Conservation (phyloP, 2,888 invertebrate species). For the Phengaris arion region DNA sequence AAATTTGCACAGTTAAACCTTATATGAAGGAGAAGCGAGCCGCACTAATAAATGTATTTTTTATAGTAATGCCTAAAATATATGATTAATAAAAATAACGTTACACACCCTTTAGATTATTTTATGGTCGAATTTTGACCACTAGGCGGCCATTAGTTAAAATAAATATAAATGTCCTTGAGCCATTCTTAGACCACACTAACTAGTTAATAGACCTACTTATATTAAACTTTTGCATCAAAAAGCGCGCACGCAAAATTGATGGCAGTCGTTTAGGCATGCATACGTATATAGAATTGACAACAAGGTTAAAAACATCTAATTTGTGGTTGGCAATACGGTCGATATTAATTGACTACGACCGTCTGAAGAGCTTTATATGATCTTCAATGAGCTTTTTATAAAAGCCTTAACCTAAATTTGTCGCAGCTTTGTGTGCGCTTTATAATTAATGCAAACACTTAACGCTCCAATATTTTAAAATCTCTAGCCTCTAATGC, state of each 20-base stretch:
- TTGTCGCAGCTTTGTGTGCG: conserved; percentile 29
- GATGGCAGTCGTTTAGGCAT: conserved; percentile 8
- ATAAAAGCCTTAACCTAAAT: conserved; percentile 48
- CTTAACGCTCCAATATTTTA: conserved; percentile 11
- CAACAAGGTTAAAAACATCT: conserved; percentile 49
- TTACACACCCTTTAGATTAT: too few species aligned
- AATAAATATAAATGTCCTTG: too few species aligned
- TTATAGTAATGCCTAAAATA: too few species aligned
- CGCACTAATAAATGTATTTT: too few species aligned
- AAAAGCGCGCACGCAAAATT: background rate
- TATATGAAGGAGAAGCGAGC: too few species aligned
- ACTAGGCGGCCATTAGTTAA: too few species aligned
- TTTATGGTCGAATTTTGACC: too few species aligned
- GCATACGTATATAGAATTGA: conserved; percentile 34
- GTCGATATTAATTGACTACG: conserved; percentile 46
- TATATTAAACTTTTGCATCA: background rate
- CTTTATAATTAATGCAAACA: conserved; percentile 29
- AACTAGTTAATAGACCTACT: background rate
- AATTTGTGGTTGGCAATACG: conserved; percentile 42
- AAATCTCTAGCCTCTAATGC: too few species aligned
- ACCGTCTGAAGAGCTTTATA: conserved; percentile 43
- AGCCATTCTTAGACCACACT: background rate
- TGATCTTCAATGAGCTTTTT: conserved; percentile 43
- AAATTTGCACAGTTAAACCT: too few species aligned
- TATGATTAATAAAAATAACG: too few species aligned